phyloP scores from a whole-genome alignment of 2,797 vertebrate genomes.

The Oophaga sylvatica region DNA sequence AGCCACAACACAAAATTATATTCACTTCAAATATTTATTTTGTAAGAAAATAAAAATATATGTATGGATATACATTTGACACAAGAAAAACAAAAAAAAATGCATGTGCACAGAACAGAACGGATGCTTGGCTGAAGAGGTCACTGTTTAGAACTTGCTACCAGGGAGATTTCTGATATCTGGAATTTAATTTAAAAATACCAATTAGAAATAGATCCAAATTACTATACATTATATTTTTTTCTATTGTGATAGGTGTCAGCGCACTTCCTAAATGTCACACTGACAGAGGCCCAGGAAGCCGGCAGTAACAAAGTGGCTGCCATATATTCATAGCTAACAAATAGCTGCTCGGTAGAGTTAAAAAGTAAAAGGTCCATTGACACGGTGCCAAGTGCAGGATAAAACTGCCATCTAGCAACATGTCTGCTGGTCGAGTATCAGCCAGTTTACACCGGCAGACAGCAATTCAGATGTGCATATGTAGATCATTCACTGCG shows the following conservation, averaged over 20 bases:
- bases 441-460: no score
- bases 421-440: no score
- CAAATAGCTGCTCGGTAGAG: no score
- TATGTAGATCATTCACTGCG: no score
- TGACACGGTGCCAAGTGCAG: no score
- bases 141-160: slow-evolving; percentile 35
- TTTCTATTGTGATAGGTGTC: background rate
- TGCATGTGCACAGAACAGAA: background rate
- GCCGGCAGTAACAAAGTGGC: no score
- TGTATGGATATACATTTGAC: background rate
- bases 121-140: background rate
- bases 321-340: no score
- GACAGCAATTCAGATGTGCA: no score
- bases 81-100: background rate
- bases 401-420: no score
- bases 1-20: background rate
- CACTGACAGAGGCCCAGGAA: background rate
- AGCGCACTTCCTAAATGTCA: background rate
- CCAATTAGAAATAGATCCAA: background rate
- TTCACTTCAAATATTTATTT: background rate
- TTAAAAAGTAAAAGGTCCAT: no score
- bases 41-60: background rate
- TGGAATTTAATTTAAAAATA: slow-evolving; percentile 57
- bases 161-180: slow-evolving; percentile 40
- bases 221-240: background rate